Evolutionary conservation across 1,140 invertebrate species (phyloP).

Genomic region (Bombyx mandarina): DNA sequence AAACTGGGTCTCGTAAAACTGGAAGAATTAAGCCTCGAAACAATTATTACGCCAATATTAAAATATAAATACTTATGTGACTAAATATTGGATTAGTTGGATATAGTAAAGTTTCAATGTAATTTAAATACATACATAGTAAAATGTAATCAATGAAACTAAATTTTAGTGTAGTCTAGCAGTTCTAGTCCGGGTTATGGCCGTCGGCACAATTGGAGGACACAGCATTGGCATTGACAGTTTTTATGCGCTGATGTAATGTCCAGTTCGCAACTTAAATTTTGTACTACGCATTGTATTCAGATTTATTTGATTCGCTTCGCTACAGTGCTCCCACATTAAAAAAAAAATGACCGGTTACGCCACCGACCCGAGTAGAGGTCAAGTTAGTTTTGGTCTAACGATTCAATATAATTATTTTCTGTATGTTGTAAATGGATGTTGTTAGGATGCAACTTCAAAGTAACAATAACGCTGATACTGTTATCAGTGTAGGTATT

Average conservation of each 20-base stretch:
- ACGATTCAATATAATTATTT: not conserved
- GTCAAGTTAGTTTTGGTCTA: slow-evolving; percentile 4
- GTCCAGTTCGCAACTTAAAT: slow-evolving; percentile 26
- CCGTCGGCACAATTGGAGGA: not conserved
- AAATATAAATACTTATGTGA: too few relatives aligned
- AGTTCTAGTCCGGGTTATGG: slow-evolving; percentile 8
- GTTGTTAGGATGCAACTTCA: slow-evolving; percentile 9
- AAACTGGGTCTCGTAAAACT: slow-evolving; percentile 26
- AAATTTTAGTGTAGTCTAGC: not conserved
- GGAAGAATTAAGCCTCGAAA: slow-evolving; percentile 10
- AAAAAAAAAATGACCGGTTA: slow-evolving; percentile 22
- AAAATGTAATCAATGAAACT: not conserved
- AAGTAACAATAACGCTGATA: slow-evolving; percentile 20
- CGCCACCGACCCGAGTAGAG: slow-evolving; percentile 16
- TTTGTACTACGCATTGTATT: slow-evolving; percentile 32
- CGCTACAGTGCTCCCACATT: slow-evolving; percentile 32
- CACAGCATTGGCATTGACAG: slow-evolving; percentile 40
- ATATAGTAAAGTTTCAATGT: too few relatives aligned
- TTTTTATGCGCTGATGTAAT: slow-evolving; percentile 33
- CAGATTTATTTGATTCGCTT: slow-evolving; percentile 35
- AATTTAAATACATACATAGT: too few relatives aligned
- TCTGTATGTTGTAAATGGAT: not conserved
- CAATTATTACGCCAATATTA: slow-evolving; percentile 10
- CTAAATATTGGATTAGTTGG: too few relatives aligned
- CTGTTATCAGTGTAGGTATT: slow-evolving; percentile 17